A percentile compares a stretch with the other conserved stretches of the same genome.
These are phyloP conservation scores for Meleagris gallopavo DNA, from an alignment of 2,113 vertebrate species.

Conservation along the genomic window DNA sequence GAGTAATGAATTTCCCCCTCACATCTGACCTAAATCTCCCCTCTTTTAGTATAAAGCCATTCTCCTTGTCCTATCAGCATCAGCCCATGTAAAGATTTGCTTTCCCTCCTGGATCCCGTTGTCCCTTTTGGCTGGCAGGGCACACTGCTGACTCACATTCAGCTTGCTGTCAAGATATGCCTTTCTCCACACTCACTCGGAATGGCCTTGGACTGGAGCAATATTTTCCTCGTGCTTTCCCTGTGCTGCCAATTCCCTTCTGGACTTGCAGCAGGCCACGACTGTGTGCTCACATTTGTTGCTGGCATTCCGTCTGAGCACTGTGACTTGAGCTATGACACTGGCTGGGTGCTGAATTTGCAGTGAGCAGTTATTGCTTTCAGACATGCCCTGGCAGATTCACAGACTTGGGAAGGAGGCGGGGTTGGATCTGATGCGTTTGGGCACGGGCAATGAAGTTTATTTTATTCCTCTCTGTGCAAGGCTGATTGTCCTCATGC, in stretches of 20 bases:
- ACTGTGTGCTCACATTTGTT: fast-evolving
- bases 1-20: no score
- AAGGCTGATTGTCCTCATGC: neutral
- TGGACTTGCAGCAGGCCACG: neutral
- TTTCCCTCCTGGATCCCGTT: no score
- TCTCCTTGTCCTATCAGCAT: no score
- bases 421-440: neutral
- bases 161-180: no score
- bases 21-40: no score
- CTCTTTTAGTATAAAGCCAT: no score
- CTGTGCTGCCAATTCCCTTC: neutral
- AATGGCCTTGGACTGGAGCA: neutral
- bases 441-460: neutral
- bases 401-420: neutral
- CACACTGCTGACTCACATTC: no score
- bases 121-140: no score
- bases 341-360: neutral
- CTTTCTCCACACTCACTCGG: neutral
- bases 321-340: neutral
- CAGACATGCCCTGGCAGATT: neutral
- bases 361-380: neutral
- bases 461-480: neutral
- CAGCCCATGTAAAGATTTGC: no score
- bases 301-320: neutral
- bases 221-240: neutral